Percentiles rank a stretch among this genome's conserved stretches.
Evolutionary conservation across 2,113 vertebrate species (phyloP).

Genomic region (Hylia prasina): DNA sequence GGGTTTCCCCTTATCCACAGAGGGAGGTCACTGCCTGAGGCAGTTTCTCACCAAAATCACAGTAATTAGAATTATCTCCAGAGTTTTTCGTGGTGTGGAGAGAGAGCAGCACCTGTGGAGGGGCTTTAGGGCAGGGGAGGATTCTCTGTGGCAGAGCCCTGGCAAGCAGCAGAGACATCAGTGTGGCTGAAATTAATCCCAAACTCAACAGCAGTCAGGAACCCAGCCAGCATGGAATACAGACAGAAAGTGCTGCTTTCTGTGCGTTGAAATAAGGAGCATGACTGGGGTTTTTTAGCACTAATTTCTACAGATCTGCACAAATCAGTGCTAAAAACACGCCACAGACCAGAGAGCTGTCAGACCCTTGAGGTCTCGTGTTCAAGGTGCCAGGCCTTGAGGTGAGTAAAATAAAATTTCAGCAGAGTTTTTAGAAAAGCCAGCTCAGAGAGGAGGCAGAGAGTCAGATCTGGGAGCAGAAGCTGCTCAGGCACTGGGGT

Average conservation of each 20-base stretch:
- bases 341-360: background rate
- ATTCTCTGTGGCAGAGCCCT: background rate
- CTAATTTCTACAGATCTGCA: background rate
- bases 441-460: background rate
- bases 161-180: background rate
- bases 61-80: background rate
- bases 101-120: background rate
- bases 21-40: background rate
- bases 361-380: background rate
- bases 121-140: background rate
- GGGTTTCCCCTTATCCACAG: background rate
- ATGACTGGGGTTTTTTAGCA: too few species aligned
- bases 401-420: background rate
- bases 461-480: background rate
- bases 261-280: background rate
- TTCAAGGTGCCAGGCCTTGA: background rate
- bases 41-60: background rate
- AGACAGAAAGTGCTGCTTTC: too few species aligned
- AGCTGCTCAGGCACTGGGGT: background rate
- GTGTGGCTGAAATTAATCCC: background rate
- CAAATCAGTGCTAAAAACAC: too few species aligned
- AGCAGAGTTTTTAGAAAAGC: background rate
- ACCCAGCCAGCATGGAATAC: fast-evolving
- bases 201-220: background rate
- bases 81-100: fast-evolving